Evolutionary conservation across 2,797 vertebrate species (phyloP), one percentile per base, ranked within the genome.

Genomic region (Distichodus sexfasciatus): DNA sequence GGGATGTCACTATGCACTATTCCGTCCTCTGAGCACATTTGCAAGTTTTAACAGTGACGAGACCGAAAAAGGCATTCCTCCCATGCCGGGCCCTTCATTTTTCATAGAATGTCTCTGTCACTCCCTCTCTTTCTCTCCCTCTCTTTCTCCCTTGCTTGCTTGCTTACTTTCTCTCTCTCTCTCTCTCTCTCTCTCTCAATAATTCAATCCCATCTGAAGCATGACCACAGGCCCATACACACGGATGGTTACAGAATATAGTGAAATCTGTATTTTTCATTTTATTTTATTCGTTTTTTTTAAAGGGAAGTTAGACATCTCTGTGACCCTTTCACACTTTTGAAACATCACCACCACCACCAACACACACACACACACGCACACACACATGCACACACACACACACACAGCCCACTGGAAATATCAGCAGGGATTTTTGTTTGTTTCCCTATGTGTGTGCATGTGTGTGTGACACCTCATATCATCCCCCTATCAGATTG

Each of bases 11-110:
- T 17, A 9, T n/a, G 36, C 66, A 78, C 51, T 69, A 72, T 66
- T 72, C 36, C 75, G 69, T 40, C 35, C 69, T 67, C 66, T 46
- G 47, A 75, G 73, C 64, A 71, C 59, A 50, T 81, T 61, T 80
- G 68, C 23, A 72, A 81, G 70, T 79, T 74, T 78, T 76, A 75
- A 76, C 76, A 78, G 76, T 75, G 74, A 61, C 59, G 9, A 36
- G 38, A 63, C 71, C 53, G n/a, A n/a, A 67, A 65, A 76, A 78
- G 70, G 71, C 74, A 73, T 81, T 79, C 76, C 53, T 76, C 74
- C 72, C 76, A 79, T 19, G 15, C 66, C 61, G 38, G 64, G 44
- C 50, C 59, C 71, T 62, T 74, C 50, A 66, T 62, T 69, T 73
- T 66, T 33, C 44, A 64, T 62, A 9, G 14, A 71, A 19, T 38